A percentile compares a stretch with the other conserved stretches of the same genome.
Evolutionary conservation across 2,113 vertebrate species (phyloP).

Genomic region (Channa maculata): DNA sequence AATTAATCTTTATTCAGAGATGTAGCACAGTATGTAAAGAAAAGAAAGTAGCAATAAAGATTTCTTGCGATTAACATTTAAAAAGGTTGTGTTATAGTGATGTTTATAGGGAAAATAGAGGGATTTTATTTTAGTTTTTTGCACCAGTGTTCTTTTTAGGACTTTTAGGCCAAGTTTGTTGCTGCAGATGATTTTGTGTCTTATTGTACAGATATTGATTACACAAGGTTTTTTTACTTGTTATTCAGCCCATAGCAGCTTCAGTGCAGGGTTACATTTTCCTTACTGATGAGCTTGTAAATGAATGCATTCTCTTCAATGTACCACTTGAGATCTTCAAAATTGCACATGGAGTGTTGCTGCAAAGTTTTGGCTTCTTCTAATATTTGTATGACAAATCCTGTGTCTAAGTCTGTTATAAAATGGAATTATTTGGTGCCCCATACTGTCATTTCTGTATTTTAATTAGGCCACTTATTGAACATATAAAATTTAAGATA

Average conservation of each 20-base stretch:
- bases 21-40: neutral
- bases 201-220: slow-evolving; percentile 10
- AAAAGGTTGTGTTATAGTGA: slow-evolving; percentile 4
- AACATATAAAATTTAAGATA: slow-evolving; percentile 49
- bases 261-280: neutral
- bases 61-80: slow-evolving; percentile 1
- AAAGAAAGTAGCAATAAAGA: slow-evolving; percentile 4
- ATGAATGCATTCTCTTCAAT: neutral
- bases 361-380: slow-evolving; percentile 6
- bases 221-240: slow-evolving; percentile 9
- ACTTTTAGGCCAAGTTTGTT: neutral
- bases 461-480: slow-evolving; percentile 34
- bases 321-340: neutral
- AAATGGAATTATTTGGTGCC: slow-evolving; percentile 9
- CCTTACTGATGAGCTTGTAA: neutral
- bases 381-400: neutral
- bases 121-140: neutral
- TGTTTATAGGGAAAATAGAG: neutral
- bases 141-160: neutral
- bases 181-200: neutral
- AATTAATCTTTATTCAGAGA: slow-evolving; percentile 2
- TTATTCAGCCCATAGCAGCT: neutral
- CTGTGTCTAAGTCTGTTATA: neutral
- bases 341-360: neutral
- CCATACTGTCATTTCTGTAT: slow-evolving; percentile 7